Base-by-base conservation (phyloP, 2,888 invertebrate species). In the Mimachlamys varia region DNA sequence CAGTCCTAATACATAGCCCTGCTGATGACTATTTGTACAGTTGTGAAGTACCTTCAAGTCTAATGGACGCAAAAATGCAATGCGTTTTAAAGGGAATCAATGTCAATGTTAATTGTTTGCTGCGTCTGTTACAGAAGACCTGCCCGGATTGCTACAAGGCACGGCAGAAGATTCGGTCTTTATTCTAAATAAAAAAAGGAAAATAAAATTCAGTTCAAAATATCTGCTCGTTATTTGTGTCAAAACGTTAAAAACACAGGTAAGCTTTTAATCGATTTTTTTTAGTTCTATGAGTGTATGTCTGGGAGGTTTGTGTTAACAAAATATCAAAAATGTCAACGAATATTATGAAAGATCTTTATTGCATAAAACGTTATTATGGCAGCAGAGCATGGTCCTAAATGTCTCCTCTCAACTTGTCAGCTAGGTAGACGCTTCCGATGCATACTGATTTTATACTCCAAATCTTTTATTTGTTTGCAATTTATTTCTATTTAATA, bases 21-120 rank as follows among this genome's bases (percentile, higher is more conserved):
- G 76, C 27, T 76, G 76, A 76, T 76, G 76, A 76, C 76, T 76
- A 76, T 76, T 76, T 76, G 76, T 76, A 76, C 76, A 76, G 76
- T 76, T 76, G 76, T 76, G 76, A 76, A 76, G 76, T 33, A 76
- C 76, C 76, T 76, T 76, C 27, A 76, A 76, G 76, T 33, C 76
- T 76, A 76, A 76, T 76, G 76, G 76, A 76, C 76, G 76, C 76
- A 76, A 76, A 76, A 76, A 33, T 76, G 76, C 76, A 76, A 76
- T 27, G 76, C 33, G 76, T 33, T 76, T 76, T 76, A 76, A 76
- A 33, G 33, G 12, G 33, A 76, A 76, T 76, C 76, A 76, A 76
- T 33, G 76, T 76, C 76, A 76, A 33, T 27, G 33, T 76, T 13
- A 76, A 76, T 76, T 33, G 33, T 22, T 76, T 27, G 76, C 33